phyloP scores from a whole-genome alignment of 2,888 invertebrate genomes.

The Lasioglossum calceatum region DNA sequence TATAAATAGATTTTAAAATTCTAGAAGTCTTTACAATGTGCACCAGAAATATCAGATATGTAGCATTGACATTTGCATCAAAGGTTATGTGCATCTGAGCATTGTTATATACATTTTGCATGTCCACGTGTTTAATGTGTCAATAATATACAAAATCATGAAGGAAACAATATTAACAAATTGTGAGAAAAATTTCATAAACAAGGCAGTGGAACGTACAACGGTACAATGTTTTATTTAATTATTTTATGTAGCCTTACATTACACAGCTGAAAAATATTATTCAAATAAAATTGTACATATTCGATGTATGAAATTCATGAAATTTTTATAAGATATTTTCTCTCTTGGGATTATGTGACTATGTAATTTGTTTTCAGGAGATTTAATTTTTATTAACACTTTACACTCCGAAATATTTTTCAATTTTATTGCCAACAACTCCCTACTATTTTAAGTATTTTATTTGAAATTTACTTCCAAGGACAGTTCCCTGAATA shows the following conservation, averaged over 20 bases:
- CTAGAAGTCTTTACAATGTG: neutral
- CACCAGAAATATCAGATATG: neutral
- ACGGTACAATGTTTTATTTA: slow-evolving; percentile 85
- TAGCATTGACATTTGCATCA: neutral
- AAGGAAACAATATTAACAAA: slow-evolving; percentile 89
- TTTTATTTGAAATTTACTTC: no score
- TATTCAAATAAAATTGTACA: neutral
- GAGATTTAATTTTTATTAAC: neutral
- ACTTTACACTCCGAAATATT: no score
- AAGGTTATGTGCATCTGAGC: slow-evolving; percentile 30
- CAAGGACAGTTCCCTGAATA: no score
- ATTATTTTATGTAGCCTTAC: neutral
- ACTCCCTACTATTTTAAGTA: no score
- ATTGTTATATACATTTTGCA: neutral
- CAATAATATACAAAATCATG: slow-evolving; percentile 84
- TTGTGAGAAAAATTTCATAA: slow-evolving; percentile 90
- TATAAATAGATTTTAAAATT: neutral
- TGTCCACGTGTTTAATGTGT: slow-evolving; percentile 32
- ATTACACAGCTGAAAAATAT: neutral
- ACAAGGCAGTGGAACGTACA: slow-evolving; percentile 88
- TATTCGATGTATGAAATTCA: neutral
- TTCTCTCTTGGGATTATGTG: neutral
- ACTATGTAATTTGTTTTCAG: neutral
- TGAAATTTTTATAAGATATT: neutral
- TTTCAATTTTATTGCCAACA: no score